Base-by-base conservation (phyloP, 2,113 vertebrate genomes). In the Rhinichthys klamathensis region DNA sequence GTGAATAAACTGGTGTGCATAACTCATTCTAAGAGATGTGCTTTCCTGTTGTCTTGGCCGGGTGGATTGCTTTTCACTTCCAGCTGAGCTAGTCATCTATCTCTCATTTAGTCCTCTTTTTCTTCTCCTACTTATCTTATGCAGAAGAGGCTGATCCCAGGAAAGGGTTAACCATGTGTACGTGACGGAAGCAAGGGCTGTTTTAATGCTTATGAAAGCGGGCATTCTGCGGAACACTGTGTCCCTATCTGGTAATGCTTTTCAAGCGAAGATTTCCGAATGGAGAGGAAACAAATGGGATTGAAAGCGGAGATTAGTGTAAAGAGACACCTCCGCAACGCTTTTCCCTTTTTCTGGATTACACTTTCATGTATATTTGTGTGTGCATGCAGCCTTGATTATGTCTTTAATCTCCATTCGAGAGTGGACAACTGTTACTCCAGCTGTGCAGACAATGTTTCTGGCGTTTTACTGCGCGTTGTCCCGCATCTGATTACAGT, bases 91-190 rank as follows among this genome's bases (percentile, higher is more conserved):
- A 6, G 35, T 30, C 56, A 23, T 81, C 10, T 12, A 35, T 15
- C 80, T 81, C 44, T 35, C 10, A 12, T 51, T 67, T 23, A 32
- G 70, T 73, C 49, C 25, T 80, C n/a, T 77, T 11, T 12, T 73
- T 89, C 30, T 80, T 83, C 63, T 84, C 23, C 44, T 25, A 51
- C 65, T 77, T 13, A 3, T 70, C 30, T 67, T 30, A 6, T 6
- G 2, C 0, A 78, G 25, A 35, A n/a, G 58, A 23, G n/a, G 38
- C 25, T 56, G 73, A 21, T 4, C 54, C 84, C 80, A 83, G 72
- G 70, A 89, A 88, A 74, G 84, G 85, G 89, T 93, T 93, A 90
- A 92, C 79, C 35, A 5, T 13, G 85, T 92, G 77, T 87, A 90
- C 58, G 49, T 86, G 89, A 89, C 85, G 84, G 89, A 90, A 86